Evolutionary conservation across 2,888 invertebrate genomes (phyloP).

Genomic region (Dioctria rufipes): DNA sequence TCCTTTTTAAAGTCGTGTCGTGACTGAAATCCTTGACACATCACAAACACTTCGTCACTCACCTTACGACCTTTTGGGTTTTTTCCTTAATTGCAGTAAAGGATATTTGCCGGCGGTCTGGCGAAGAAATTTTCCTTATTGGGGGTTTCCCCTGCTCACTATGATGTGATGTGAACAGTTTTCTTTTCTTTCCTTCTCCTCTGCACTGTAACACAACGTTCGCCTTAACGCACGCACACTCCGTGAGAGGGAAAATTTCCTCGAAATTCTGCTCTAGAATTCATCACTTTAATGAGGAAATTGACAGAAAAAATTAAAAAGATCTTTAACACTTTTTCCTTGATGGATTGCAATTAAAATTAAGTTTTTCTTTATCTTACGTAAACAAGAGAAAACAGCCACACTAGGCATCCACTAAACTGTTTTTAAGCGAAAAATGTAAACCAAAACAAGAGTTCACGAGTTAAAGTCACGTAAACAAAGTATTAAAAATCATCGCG

Average conservation of each 20-base stretch:
- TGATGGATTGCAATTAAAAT: not conserved
- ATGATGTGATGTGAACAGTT: not conserved
- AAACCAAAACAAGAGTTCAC: constrained; percentile 10
- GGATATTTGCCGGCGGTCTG: not conserved
- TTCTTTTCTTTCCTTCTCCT: not conserved
- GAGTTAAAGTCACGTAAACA: not conserved
- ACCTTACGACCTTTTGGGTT: not conserved
- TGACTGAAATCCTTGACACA: not conserved
- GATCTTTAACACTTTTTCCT: not conserved
- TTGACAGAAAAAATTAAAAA: not conserved
- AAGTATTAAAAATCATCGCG: not conserved
- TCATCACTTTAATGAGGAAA: constrained; percentile 7
- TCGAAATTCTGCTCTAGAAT: not conserved
- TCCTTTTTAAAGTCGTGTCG: not conserved
- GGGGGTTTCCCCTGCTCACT: constrained; percentile 8
- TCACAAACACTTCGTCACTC: not conserved
- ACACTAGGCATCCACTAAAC: too few species aligned
- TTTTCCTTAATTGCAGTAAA: not conserved
- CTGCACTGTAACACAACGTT: constrained; percentile 2
- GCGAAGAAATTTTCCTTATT: not conserved
- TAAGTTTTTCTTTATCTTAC: not conserved
- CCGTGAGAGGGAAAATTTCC: constrained; percentile 29
- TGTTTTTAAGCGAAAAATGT: not conserved
- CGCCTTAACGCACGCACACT: constrained; percentile 37
- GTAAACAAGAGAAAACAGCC: not conserved